Evolutionary conservation across 2,113 vertebrate genomes (phyloP).

Genomic region (Gnathonemus longibarbis): DNA sequence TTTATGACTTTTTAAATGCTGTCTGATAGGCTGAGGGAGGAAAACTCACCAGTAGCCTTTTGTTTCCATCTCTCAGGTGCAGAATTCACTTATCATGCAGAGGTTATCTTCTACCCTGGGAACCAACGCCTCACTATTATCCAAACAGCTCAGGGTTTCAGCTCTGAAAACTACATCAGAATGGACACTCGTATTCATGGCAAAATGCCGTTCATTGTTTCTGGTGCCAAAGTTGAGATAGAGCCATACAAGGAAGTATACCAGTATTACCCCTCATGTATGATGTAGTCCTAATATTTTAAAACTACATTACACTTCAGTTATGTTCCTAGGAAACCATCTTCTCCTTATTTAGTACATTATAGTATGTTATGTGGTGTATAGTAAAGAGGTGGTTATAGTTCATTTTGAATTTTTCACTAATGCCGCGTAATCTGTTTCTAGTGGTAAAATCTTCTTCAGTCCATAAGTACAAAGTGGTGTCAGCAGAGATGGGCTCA

Average conservation of each 20-base stretch:
- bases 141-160: constrained; percentile 62
- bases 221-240: constrained; percentile 50
- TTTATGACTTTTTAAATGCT: background rate
- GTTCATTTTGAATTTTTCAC: background rate
- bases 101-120: constrained; percentile 64
- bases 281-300: background rate
- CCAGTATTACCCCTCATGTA: constrained; percentile 65
- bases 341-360: background rate
- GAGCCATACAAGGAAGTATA: constrained; percentile 67
- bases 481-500: constrained; percentile 49
- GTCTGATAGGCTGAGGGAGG: background rate
- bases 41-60: background rate
- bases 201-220: constrained; percentile 53
- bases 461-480: constrained; percentile 64
- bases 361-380: background rate
- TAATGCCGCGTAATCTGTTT: background rate
- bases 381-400: background rate
- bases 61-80: constrained; percentile 50
- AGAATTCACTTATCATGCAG: constrained; percentile 58
- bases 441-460: constrained; percentile 70
- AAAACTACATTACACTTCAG: background rate
- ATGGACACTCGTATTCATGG: constrained; percentile 61
- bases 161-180: constrained; percentile 61
- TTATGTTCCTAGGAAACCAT: background rate
- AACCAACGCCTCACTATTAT: constrained; percentile 57